phyloP scores from a whole-genome alignment of 2,888 invertebrate genomes.

The Frankliniella intonsa region DNA sequence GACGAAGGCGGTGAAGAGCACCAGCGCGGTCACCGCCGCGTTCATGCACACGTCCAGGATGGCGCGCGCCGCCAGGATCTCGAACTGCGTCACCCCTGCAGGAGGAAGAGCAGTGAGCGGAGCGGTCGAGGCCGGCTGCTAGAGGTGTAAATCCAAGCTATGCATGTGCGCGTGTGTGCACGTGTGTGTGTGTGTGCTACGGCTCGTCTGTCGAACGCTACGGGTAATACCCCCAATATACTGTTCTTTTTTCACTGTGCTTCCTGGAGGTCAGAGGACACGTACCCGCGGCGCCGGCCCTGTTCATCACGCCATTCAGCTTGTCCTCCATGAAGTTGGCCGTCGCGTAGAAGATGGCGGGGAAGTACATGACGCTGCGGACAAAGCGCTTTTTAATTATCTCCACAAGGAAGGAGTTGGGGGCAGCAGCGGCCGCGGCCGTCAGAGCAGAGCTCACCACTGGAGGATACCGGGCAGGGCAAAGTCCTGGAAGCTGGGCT shows the following conservation, averaged over 20 bases:
- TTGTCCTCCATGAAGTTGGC: slow-evolving; percentile 20
- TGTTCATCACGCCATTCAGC: not conserved
- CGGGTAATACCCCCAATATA: no score
- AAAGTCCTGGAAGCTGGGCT: slow-evolving; percentile 17
- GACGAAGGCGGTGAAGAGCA: not conserved
- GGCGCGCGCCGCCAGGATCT: slow-evolving; percentile 13
- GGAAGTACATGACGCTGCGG: slow-evolving; percentile 14
- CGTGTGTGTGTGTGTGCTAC: no score
- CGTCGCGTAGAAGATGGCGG: slow-evolving; percentile 11
- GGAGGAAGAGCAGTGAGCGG: no score
- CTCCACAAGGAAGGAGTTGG: not conserved
- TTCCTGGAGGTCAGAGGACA: not conserved
- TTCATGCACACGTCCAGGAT: slow-evolving; percentile 1
- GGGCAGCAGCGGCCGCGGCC: not conserved
- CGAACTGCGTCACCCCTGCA: not conserved
- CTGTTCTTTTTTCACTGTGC: not conserved
- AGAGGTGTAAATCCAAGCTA: no score
- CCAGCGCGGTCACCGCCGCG: not conserved
- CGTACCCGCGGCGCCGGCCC: not conserved
- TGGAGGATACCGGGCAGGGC: not conserved
- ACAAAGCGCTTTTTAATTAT: not conserved
- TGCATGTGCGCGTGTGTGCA: no score
- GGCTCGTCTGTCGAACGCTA: no score
- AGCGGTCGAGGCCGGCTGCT: no score
- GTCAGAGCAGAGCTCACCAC: not conserved